These are phyloP conservation scores for Lordiphosa mommai DNA, from an alignment of 1,140 invertebrate species.

Conservation along the genomic window DNA sequence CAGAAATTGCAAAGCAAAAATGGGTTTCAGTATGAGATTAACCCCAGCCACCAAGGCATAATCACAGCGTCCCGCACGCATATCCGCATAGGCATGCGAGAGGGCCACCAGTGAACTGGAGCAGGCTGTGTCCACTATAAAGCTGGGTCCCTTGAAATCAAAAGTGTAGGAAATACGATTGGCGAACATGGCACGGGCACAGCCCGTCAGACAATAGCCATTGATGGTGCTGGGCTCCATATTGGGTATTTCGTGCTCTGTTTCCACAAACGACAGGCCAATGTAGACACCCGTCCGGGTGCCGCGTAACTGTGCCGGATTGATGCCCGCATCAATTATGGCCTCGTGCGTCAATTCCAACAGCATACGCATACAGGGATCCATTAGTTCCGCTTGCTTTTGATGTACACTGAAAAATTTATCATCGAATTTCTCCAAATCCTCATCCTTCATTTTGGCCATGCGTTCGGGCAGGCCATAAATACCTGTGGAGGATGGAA, in stretches of 20 bases:
- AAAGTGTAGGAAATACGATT: conserved; percentile 98
- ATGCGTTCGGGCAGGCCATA: conserved; percentile 91
- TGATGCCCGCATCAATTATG: conserved; percentile 95
- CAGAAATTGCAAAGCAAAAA: conserved; percentile 93
- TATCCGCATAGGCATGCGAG: conserved; percentile 90
- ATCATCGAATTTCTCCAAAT: conserved; percentile 92
- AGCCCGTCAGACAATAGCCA: conserved; percentile 97
- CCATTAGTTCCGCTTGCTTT: conserved; percentile 97
- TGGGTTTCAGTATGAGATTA: conserved; percentile 92
- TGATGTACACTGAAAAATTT: conserved; percentile 95
- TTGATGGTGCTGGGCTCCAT: conserved; percentile 87
- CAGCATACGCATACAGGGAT: conserved; percentile 95
- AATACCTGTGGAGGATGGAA: conserved; percentile 77
- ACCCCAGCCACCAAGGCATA: conserved; percentile 95
- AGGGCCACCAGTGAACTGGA: conserved; percentile 95
- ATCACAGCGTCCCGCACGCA: conserved; percentile 93
- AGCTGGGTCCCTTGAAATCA: conserved; percentile 95
- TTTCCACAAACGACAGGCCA: conserved; percentile 92
- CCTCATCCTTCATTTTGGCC: conserved; percentile 96
- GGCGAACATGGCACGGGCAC: conserved; percentile 96
- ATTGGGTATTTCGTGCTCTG: conserved; percentile 89
- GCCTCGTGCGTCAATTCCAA: conserved; percentile 96
- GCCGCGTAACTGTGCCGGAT: conserved; percentile 88
- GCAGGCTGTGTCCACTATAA: conserved; percentile 96
- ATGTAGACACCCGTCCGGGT: conserved; percentile 94